Percentiles rank a stretch among this genome's conserved stretches.
phyloP scores from a whole-genome alignment of 2,797 vertebrate species.

The Darevskia mixta region DNA sequence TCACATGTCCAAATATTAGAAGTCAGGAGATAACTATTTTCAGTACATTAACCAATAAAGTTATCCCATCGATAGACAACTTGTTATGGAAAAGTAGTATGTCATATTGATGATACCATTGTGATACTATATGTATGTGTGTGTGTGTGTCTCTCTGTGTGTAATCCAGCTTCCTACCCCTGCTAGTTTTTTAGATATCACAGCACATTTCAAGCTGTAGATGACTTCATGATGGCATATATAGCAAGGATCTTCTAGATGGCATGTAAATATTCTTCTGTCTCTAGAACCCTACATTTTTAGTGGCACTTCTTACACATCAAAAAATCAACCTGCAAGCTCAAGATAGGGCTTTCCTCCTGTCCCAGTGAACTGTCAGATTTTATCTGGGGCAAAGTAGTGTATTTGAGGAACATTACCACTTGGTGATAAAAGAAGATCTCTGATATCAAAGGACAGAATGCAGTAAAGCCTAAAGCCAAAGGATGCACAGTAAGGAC shows the following conservation, averaged over 20 bases:
- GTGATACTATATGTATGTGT: no score
- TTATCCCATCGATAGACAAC: background rate
- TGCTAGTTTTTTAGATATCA: background rate
- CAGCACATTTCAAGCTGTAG: background rate
- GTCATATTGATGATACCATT: background rate
- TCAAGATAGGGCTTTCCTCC: slow-evolving; percentile 8
- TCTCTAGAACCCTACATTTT: slow-evolving; percentile 17
- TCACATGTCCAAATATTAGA: background rate
- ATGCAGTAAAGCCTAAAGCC: background rate
- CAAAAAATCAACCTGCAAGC: slow-evolving; percentile 5
- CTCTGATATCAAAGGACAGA: background rate
- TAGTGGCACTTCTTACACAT: slow-evolving; percentile 12
- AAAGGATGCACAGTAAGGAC: background rate
- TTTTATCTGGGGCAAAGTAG: background rate
- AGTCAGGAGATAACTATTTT: background rate
- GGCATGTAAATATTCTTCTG: background rate
- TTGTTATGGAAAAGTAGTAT: background rate
- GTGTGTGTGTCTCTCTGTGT: no score
- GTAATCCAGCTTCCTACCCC: background rate
- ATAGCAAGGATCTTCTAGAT: background rate
- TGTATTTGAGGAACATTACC: background rate
- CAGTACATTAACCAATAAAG: background rate
- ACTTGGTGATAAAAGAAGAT: background rate
- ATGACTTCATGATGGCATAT: background rate
- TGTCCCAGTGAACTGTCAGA: slow-evolving; percentile 18